Conservation (phyloP, 2,113 vertebrate genomes). For the Gavia stellata region DNA sequence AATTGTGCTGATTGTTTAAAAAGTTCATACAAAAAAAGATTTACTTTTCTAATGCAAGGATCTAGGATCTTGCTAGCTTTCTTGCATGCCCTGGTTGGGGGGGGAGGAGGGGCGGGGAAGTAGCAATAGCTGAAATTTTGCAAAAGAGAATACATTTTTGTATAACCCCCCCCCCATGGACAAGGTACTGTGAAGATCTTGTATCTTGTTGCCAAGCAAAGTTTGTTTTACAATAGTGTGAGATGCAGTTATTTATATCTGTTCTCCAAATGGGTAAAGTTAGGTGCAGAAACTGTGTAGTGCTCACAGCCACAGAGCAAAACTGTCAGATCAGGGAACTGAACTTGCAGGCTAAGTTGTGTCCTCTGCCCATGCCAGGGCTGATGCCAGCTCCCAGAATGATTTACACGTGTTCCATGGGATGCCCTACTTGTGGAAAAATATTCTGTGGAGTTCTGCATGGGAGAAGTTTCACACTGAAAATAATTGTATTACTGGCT, state of each 20-base stretch:
- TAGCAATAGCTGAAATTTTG: not conserved
- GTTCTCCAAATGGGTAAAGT: not conserved
- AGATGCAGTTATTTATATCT: not conserved
- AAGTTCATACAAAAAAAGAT: not conserved
- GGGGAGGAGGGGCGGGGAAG: fast-evolving
- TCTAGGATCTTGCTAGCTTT: not conserved
- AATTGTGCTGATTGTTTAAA: not conserved
- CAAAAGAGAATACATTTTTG: not conserved
- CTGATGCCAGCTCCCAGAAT: not conserved
- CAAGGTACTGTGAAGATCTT: not conserved
- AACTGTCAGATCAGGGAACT: not conserved
- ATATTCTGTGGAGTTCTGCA: not conserved
- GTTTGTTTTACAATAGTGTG: not conserved
- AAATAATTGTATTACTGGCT: not conserved
- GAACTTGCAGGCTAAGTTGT: not conserved
- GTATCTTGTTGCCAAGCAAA: not conserved
- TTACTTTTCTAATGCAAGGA: not conserved
- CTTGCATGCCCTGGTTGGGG: not conserved
- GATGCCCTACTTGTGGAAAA: not conserved
- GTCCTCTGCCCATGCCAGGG: not conserved
- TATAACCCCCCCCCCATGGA: not conserved
- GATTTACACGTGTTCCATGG: fast-evolving
- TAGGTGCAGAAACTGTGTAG: not conserved
- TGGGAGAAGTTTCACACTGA: not conserved
- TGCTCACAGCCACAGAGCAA: not conserved